Evolutionary conservation across 2,797 vertebrate species (phyloP), one percentile per base, ranked within the genome.

Genomic region (Channa striata): DNA sequence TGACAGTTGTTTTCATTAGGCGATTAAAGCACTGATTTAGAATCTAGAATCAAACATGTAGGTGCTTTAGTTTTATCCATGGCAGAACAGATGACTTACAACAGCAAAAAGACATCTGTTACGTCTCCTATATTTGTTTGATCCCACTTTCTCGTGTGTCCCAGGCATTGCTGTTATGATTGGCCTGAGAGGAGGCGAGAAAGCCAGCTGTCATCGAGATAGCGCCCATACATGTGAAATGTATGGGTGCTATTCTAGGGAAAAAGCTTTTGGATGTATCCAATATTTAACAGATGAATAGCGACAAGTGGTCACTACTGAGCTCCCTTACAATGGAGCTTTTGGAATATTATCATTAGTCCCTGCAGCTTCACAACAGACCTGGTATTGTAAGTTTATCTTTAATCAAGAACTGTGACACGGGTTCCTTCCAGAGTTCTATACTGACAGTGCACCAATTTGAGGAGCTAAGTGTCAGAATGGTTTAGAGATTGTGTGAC

Each of bases 251-350:
- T n/a, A n/a, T 81, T 42, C 42, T 68, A 69, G 81, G 69, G 74
- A 83, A 87, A 81, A 82, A 81, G 70, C 87, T 82, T 78, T 62
- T 37, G 76, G 61, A 46, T 78, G 59, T 56, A 85, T 88, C 56
- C 67, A 88, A 89, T 88, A 92, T 89, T 89, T 74, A 90, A 80
- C 68, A 66, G 72, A 82, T 11, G 14, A 82, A 84, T 53, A 76
- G 83, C 87, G 80, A 84, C 78, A 70, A 84, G 75, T 63, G 77
- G 77, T 85, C 68, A 74, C 75, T 56, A 59, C 69, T 54, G 77
- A 77, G 75, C 63, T 81, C 79, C 59, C 82, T 90, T 82, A 87
- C 84, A 80, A 44, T 56, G 5, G 19, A 65, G 59, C 54, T 80
- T 51, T 71, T n/a, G 54, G 52, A 68, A 73, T 37, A 11, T 48